Evolutionary conservation across 2,797 vertebrate species (phyloP).

Genomic region (Cossypha polioptera): DNA sequence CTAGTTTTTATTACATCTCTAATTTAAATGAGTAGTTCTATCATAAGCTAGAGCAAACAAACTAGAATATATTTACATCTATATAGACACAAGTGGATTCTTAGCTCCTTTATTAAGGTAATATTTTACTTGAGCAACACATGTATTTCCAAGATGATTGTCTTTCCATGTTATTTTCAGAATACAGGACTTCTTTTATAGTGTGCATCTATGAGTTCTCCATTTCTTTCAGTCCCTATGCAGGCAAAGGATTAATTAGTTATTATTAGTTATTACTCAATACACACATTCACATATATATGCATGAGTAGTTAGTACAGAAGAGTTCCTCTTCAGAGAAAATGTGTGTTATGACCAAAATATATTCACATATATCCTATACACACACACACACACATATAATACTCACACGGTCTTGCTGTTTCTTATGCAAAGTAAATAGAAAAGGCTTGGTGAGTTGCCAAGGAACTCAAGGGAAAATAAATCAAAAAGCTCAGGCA

Average conservation of each 20-base stretch:
- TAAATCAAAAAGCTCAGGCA: not conserved
- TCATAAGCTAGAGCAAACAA: not conserved
- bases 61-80: constrained; percentile 1
- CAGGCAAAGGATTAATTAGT: not conserved
- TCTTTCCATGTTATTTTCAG: not conserved
- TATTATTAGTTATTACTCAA: not conserved
- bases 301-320: not conserved
- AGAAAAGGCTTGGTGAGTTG: constrained; percentile 10
- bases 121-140: not conserved
- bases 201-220: not conserved
- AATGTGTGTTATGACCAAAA: not conserved
- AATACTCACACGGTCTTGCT: constrained; percentile 9
- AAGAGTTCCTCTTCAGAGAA: constrained; percentile 21
- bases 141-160: not conserved
- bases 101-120: not conserved
- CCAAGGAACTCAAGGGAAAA: constrained; percentile 17
- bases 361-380: not conserved
- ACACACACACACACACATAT: not conserved
- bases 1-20: not conserved
- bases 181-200: not conserved
- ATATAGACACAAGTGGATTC: not conserved
- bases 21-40: constrained; percentile 36
- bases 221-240: not conserved
- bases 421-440: constrained; percentile 47
- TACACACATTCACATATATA: too few relatives aligned